These are phyloP conservation scores for Toxonevra muliebris DNA, from an alignment of 2,888 invertebrate genomes.

Conservation along the genomic window DNA sequence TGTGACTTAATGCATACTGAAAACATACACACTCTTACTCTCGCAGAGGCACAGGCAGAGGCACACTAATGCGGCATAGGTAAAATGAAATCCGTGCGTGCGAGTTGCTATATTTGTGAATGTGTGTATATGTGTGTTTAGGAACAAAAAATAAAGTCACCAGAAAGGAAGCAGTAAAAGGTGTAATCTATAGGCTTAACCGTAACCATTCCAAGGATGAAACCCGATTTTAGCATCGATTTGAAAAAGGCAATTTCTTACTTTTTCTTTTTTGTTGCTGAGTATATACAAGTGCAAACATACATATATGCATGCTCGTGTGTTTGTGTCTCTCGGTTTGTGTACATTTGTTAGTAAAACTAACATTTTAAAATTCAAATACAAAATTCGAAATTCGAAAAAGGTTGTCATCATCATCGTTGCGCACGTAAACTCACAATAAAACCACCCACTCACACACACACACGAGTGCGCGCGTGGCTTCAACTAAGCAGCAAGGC, in stretches of 20 bases:
- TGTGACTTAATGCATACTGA: too few relatives aligned
- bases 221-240: constrained; percentile 1
- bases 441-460: not conserved
- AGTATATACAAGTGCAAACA: too few relatives aligned
- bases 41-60: not conserved
- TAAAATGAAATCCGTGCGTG: constrained; percentile 2
- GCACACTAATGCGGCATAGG: not conserved
- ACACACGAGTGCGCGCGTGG: constrained; percentile 1
- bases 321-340: too few relatives aligned
- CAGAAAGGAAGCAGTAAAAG: constrained; percentile 7
- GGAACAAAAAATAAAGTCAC: too few relatives aligned
- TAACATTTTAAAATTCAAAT: not conserved
- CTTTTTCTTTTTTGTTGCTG: too few relatives aligned
- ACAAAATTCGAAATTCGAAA: constrained; percentile 15
- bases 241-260: constrained; percentile 10
- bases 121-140: too few relatives aligned
- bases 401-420: constrained; percentile 14
- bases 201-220: not conserved
- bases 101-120: not conserved
- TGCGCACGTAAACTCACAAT: constrained; percentile 6
- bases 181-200: constrained; percentile 21
- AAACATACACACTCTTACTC: too few relatives aligned
- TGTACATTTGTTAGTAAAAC: too few relatives aligned
- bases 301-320: not conserved
- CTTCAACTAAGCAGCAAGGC: not conserved